Percentiles rank a stretch among this genome's conserved stretches.
phyloP scores from a whole-genome alignment of 2,888 invertebrate genomes.

The Trilocha varians region DNA sequence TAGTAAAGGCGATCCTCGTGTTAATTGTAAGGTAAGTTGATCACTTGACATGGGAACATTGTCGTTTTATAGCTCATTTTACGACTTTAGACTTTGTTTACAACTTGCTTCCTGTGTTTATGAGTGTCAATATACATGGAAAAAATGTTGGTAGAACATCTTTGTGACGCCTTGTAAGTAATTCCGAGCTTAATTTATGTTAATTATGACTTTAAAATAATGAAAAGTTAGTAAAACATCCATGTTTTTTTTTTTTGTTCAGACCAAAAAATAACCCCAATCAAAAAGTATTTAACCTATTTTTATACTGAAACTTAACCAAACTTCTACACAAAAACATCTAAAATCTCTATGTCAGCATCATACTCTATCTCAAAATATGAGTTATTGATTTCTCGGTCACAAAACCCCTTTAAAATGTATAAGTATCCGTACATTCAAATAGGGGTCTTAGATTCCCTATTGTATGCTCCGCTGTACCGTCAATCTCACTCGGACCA shows the following conservation, averaged over 20 bases:
- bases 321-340: too few species aligned
- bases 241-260: slow-evolving; percentile 2
- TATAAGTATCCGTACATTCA: slow-evolving; percentile 30
- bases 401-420: slow-evolving; percentile 49
- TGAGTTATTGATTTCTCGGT: slow-evolving; percentile 52
- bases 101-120: slow-evolving; percentile 60
- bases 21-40: slow-evolving; percentile 8
- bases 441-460: slow-evolving; percentile 41
- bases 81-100: slow-evolving; percentile 57
- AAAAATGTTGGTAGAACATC: slow-evolving; percentile 29
- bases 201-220: neutral
- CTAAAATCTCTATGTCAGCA: too few species aligned
- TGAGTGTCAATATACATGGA: slow-evolving; percentile 43
- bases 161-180: slow-evolving; percentile 14
- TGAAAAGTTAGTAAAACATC: neutral
- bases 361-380: too few species aligned
- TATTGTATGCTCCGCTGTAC: slow-evolving; percentile 43
- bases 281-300: neutral
- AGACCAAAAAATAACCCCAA: neutral
- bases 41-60: slow-evolving; percentile 11
- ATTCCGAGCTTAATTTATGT: slow-evolving; percentile 8
- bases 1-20: slow-evolving; percentile 23
- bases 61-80: slow-evolving; percentile 31
- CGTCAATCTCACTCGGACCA: slow-evolving; percentile 50
- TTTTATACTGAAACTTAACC: neutral